Conservation (phyloP, 2,113 vertebrate genomes). For the Gallinago media region DNA sequence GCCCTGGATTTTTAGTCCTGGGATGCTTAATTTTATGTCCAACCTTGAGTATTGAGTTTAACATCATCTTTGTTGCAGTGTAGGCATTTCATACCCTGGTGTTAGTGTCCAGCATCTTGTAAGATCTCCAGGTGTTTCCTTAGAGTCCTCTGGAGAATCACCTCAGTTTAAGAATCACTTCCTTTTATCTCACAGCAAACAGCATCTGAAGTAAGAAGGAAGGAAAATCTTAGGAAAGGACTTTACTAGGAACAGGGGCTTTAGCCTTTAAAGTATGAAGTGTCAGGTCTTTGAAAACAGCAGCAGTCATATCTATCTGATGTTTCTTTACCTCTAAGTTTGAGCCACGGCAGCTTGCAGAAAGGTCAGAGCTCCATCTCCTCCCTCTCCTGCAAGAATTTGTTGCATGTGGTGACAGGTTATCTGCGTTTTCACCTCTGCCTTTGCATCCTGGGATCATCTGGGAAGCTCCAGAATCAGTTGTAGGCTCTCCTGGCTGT, state of each 20-base stretch:
- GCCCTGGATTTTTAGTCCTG: not conserved
- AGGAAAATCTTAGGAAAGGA: not conserved
- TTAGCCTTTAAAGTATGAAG: not conserved
- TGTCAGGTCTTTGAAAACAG: not conserved
- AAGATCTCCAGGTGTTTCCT: not conserved
- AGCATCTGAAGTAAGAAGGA: not conserved
- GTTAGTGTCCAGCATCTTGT: not conserved
- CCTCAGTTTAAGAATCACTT: not conserved
- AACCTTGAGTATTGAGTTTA: not conserved
- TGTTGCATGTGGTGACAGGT: not conserved
- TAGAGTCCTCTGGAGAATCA: not conserved
- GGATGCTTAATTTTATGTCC: fast-evolving
- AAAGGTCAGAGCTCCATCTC: not conserved
- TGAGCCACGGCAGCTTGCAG: not conserved
- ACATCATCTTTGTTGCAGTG: not conserved
- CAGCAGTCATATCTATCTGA: not conserved
- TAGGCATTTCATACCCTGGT: not conserved
- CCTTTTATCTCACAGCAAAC: not conserved
- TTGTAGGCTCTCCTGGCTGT: not conserved
- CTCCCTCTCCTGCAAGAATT: not conserved
- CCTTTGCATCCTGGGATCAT: not conserved
- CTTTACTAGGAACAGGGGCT: not conserved
- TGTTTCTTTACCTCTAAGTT: not conserved
- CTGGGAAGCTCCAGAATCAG: not conserved
- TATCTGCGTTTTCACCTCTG: fast-evolving